These are phyloP conservation scores for Callithrix jacchus DNA, from an alignment of 2,113 vertebrate genomes.

Conservation along the genomic window DNA sequence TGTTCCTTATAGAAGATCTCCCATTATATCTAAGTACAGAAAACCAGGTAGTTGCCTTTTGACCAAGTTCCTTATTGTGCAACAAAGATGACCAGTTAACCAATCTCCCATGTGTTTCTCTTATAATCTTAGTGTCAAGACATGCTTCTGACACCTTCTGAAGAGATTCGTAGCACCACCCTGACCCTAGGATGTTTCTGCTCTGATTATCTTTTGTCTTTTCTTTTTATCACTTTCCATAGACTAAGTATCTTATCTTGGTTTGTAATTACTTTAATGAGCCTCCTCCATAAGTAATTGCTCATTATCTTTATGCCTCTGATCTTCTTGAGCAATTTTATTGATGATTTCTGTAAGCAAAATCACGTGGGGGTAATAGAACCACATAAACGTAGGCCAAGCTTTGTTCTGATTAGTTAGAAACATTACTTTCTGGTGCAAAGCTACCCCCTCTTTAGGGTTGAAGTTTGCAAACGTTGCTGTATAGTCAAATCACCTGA, in stretches of 20 bases:
- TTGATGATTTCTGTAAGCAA: slow-evolving; percentile 66
- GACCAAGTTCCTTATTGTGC: neutral
- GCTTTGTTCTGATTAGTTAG: slow-evolving; percentile 78
- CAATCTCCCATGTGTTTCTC: neutral
- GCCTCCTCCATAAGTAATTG: slow-evolving; percentile 53
- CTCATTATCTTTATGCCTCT: slow-evolving; percentile 75
- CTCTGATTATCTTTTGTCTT: slow-evolving; percentile 65
- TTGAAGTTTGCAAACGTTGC: neutral
- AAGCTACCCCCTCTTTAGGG: slow-evolving; percentile 33
- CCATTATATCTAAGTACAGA: neutral
- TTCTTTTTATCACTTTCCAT: slow-evolving; percentile 57
- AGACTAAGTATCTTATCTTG: slow-evolving; percentile 60
- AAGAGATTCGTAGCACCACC: slow-evolving; percentile 63
- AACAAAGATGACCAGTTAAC: neutral
- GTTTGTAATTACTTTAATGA: slow-evolving; percentile 78
- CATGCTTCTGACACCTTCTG: slow-evolving; percentile 52
- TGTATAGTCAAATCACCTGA: neutral
- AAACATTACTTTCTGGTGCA: neutral
- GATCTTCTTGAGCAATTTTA: slow-evolving; percentile 65
- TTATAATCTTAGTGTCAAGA: slow-evolving; percentile 69
- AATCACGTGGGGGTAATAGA: slow-evolving; percentile 54
- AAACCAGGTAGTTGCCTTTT: neutral
- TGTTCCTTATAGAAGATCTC: neutral
- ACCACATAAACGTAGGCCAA: slow-evolving; percentile 61
- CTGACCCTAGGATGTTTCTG: neutral